A percentile compares a stretch with the other conserved stretches of the same genome.
Evolutionary conservation across 2,888 invertebrate species (phyloP).

Genomic region (Leptopilina myrica): DNA sequence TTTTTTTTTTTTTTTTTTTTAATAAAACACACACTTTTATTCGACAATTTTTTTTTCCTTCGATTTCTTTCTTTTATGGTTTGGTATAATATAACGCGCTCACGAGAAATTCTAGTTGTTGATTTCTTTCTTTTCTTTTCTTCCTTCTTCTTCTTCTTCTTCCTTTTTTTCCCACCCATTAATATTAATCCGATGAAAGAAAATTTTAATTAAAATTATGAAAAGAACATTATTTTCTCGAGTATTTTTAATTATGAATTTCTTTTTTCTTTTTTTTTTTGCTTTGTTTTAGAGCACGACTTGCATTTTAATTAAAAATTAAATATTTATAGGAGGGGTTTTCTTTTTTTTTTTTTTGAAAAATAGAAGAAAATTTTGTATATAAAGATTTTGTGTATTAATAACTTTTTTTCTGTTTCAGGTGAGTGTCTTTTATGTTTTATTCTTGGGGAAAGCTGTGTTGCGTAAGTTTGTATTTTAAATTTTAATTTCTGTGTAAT

Average conservation of each 20-base stretch:
- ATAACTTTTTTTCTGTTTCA: slow-evolving; percentile 7
- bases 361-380: neutral
- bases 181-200: slow-evolving; percentile 1
- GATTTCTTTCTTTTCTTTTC: too few species aligned
- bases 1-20: neutral
- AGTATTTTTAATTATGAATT: neutral
- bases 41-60: neutral
- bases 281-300: neutral
- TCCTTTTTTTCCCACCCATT: neutral
- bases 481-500: neutral
- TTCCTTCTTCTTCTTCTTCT: too few species aligned
- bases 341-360: neutral
- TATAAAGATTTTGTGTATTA: neutral
- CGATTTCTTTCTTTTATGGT: neutral
- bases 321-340: too few species aligned
- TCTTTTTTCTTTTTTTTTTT: neutral
- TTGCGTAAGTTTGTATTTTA: neutral
- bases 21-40: neutral
- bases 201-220: slow-evolving; percentile 9
- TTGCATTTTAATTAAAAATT: too few species aligned
- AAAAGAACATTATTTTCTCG: neutral
- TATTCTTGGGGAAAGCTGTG: neutral
- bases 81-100: neutral
- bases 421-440: neutral
- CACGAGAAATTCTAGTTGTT: neutral